Base-by-base conservation (phyloP, 2,888 invertebrate genomes). In the Heliconius ethilla region DNA sequence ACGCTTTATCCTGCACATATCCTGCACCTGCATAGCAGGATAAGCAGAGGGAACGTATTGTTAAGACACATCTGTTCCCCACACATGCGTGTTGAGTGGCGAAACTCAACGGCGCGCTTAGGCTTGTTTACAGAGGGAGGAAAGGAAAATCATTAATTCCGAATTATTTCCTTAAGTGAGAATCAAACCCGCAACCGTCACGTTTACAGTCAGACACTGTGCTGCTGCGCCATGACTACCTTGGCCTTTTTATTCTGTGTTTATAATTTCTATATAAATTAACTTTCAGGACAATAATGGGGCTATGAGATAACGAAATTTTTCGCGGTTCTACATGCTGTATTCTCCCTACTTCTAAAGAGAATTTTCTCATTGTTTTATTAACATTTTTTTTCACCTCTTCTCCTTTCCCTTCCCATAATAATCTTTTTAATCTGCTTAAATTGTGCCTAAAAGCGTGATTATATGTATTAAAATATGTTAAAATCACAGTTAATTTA, bases 271-370 rank as follows among this genome's bases (percentile, higher is more conserved):
- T n/a, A 37, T 59, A 55, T 59, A 72, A 72, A 72, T 72, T 72
- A 70, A 72, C 72, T 72, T 72, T 72, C 72, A 72, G 72, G 59
- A 72, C 72, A 55, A 59, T 37, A 72, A 59, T 55, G 72, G 55
- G 72, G 72, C 72, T 55, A 55, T 72, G 72, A 72, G n/a, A 72
- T 59, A 70, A 51, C n/a, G 70, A 70, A 33, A 70, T 55, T n/a
- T 33, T 72, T 29, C 70, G 72, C 55, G 33, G 59, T 59, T 37
- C 37, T 59, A 59, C 59, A 59, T 59, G 59, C 29, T 72, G 59
- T 59, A 15, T 33, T 33, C 33, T 59, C 55, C 59, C 72, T 72
- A 72, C 55, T 59, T 37, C 25, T 72, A 72, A 72, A 37, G 55
- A 33, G 59, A 72, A 72, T 29, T 70, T 70, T 70, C n/a, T 70